Evolutionary conservation across 2,888 invertebrate species (phyloP), one percentile per base, ranked within the genome.

Genomic region (Pteria penguin): DNA sequence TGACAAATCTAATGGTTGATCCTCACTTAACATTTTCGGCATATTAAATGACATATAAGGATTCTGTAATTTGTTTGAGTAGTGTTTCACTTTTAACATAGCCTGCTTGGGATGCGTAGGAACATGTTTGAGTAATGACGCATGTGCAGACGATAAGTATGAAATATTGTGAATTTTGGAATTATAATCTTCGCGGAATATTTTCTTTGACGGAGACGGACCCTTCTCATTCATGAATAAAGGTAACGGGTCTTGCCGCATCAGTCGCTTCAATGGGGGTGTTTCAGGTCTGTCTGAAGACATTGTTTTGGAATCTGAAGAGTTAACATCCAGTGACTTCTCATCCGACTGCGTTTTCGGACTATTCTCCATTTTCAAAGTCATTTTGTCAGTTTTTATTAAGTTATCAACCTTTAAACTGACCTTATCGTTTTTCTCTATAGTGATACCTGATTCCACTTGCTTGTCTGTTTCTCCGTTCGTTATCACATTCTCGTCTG

Each of bases 1-100:
- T 5, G 88, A 88, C 72, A 88, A 82, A 69, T 88, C 88, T 58
- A 88, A 78, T 26, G 88, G 88, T 58, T 87, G 85, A 61, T 88
- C 88, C 60, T 81, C 82, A n/a, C 66, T 67, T 45, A 52, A 45
- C 22, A 52, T 45, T 76, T 61, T 76, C 76, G 79, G 58, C 57
- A 63, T 27, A 60, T 57, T 33, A 29, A 22, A 70, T 45, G 70
- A 61, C 29, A 24, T 45, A 22, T 36, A 70, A 54, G 58, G 61
- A 14, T 60, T 58, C 32, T 31, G 73, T 29, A 77, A 58, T 73
- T 65, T 73, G 29, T 77, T 73, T 18, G 76, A 65, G 65, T 77
- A 77, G 55, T 60, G 69, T 60, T 77, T 77, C 32, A 69, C 62
- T 60, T 77, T 77, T n/a, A 70, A 33, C 33, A 77, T 70, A 11